phyloP scores from a whole-genome alignment of 2,797 vertebrate species.

The Trichosurus vulpecula region DNA sequence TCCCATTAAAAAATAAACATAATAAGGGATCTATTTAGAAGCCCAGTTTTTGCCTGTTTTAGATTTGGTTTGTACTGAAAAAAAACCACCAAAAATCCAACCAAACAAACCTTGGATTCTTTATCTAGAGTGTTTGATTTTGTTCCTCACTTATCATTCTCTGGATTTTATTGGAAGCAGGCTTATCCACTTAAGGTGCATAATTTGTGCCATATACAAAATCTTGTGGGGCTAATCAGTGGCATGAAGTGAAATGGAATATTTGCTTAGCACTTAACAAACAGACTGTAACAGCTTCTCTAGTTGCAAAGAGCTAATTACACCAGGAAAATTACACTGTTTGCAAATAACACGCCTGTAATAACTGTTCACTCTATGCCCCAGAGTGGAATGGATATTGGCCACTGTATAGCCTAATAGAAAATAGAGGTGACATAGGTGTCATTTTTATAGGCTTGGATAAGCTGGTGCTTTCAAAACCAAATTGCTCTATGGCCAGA shows the following conservation, averaged over 20 bases:
- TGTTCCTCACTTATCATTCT: slow-evolving; percentile 13
- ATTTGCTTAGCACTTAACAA: slow-evolving; percentile 64
- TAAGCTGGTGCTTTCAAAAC: neutral
- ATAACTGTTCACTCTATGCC: slow-evolving; percentile 40
- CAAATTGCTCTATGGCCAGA: neutral
- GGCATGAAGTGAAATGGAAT: slow-evolving; percentile 31
- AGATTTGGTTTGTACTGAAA: slow-evolving; percentile 40
- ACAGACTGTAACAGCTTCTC: slow-evolving; percentile 46
- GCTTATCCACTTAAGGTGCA: neutral
- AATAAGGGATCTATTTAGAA: slow-evolving; percentile 43
- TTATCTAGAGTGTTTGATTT: neutral
- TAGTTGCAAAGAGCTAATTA: slow-evolving; percentile 58
- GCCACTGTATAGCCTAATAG: neutral
- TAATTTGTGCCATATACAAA: slow-evolving; percentile 37
- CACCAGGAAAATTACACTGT: slow-evolving; percentile 23
- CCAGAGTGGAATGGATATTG: slow-evolving; percentile 13
- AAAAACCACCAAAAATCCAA: too few species aligned
- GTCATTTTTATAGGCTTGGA: neutral
- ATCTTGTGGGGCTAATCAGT: slow-evolving; percentile 37
- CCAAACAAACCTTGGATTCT: neutral
- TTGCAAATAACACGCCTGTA: slow-evolving; percentile 59
- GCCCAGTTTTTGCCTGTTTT: neutral
- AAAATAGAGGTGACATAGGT: neutral
- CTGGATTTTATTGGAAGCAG: slow-evolving; percentile 20
- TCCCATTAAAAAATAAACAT: slow-evolving; percentile 36